These are phyloP conservation scores for Sarcophaga caerulescens DNA, from an alignment of 2,888 invertebrate genomes.

Conservation along the genomic window DNA sequence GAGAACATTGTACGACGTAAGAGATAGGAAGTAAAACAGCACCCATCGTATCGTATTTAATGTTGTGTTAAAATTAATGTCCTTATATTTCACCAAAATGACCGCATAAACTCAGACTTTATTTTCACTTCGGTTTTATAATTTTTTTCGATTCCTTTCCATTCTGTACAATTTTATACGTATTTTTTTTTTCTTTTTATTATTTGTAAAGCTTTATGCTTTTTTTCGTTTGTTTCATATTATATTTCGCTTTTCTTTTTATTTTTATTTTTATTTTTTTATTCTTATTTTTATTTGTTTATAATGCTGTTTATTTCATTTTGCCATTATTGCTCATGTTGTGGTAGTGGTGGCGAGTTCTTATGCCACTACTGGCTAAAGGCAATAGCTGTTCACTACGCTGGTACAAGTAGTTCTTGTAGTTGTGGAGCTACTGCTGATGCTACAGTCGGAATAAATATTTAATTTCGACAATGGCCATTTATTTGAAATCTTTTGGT, in stretches of 20 bases:
- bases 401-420: neutral
- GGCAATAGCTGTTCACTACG: neutral
- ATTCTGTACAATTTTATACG: neutral
- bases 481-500: slow-evolving; percentile 28
- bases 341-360: slow-evolving; percentile 37
- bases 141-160: slow-evolving; percentile 4
- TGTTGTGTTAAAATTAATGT: slow-evolving; percentile 78
- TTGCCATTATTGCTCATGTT: slow-evolving; percentile 55
- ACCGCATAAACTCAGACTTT: slow-evolving; percentile 74
- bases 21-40: slow-evolving; percentile 34
- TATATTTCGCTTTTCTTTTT: slow-evolving; percentile 47
- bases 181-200: neutral
- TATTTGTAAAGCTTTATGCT: neutral
- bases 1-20: no score
- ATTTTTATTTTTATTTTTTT: slow-evolving; percentile 17
- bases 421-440: neutral
- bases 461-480: slow-evolving; percentile 43
- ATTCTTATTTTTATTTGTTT: slow-evolving; percentile 60
- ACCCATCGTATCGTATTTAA: slow-evolving; percentile 71
- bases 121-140: slow-evolving; percentile 71
- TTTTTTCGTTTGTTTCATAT: slow-evolving; percentile 13
- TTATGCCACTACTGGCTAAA: neutral
- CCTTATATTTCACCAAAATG: slow-evolving; percentile 79
- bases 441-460: slow-evolving; percentile 14
- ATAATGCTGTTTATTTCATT: slow-evolving; percentile 64